These are phyloP conservation scores for Corythaeola cristata DNA, from an alignment of 2,113 vertebrate species.

Conservation along the genomic window DNA sequence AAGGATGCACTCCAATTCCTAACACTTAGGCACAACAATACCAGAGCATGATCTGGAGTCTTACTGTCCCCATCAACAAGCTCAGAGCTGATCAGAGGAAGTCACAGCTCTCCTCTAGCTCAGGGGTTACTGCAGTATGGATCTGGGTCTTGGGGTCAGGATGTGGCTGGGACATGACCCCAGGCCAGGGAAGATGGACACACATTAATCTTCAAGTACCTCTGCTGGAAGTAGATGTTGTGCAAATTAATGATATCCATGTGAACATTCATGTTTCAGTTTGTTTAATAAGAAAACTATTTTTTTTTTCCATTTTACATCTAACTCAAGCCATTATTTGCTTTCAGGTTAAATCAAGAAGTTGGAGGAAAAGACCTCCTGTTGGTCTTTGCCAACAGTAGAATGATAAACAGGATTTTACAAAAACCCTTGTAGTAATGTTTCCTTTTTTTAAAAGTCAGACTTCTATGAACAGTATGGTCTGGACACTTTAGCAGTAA, in stretches of 20 bases:
- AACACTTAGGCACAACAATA: neutral
- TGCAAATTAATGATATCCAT: neutral
- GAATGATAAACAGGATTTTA: neutral
- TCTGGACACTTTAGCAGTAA: neutral
- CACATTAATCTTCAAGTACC: neutral
- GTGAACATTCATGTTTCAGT: neutral
- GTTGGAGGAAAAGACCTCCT: neutral
- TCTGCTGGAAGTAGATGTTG: neutral
- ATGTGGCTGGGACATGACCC: rapidly evolving
- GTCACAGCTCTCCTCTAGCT: neutral
- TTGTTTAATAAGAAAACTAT: neutral
- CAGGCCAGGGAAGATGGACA: neutral
- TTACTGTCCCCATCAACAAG: neutral
- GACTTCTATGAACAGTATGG: neutral
- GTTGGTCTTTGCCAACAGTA: neutral
- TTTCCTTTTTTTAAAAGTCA: neutral
- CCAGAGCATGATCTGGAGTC: neutral
- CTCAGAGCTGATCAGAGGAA: neutral
- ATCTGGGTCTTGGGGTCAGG: neutral
- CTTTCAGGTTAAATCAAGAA: neutral
- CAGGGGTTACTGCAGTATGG: rapidly evolving
- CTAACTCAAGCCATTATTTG: neutral
- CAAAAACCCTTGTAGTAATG: neutral
- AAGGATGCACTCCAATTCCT: neutral
- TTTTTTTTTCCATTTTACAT: neutral